Evolutionary conservation across 2,113 vertebrate species (phyloP), one percentile per base, ranked within the genome.

Genomic region (Turnix velox): DNA sequence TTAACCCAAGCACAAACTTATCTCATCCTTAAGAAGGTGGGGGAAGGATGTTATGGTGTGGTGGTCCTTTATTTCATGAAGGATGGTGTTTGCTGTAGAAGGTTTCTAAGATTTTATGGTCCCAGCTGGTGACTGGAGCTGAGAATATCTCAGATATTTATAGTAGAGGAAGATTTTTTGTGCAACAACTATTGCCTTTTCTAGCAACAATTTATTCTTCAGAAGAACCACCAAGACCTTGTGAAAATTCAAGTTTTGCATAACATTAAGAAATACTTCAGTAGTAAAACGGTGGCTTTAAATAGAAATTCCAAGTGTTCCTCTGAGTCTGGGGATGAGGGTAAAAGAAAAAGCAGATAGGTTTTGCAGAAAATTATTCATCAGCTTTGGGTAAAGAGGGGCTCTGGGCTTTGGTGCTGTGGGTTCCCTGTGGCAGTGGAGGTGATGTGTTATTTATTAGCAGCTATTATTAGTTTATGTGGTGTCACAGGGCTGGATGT

Each of bases 91-190:
- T 91, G 81, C 81, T 68, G 54, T 61, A 52, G 84, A 54, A 91
- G 88, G 69, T 75, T 87, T 54, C 62, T 66, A 87, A 72, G 76
- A 52, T 55, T 1, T 77, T 61, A 1, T 6, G 3, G 62, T 84
- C 86, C 76, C 84, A 74, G 79, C 63, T 94, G 92, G 76, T 48
- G 83, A 18, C 86, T 81, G 69, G 77, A 76, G 81, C 87, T 65
- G 84, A 84, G 94, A 92, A 75, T 86, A 92, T 90, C 84, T 62
- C 80, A 52, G 69, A 9, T 95, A 89, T 87, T 93, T 91, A 91
- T 78, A 79, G 84, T 33, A 84, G 49, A 83, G 88, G 69, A 42
- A 58, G 61, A 52, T 91, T 88, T 93, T 93, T 42, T 87, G 73
- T 87, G 69, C 77, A 81, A 94, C 86, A 90, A 25, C 87, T 86